Percentiles rank a stretch among this genome's conserved stretches.
phyloP scores from a whole-genome alignment of 1,140 invertebrate species.

The Scaptomyza pallida region DNA sequence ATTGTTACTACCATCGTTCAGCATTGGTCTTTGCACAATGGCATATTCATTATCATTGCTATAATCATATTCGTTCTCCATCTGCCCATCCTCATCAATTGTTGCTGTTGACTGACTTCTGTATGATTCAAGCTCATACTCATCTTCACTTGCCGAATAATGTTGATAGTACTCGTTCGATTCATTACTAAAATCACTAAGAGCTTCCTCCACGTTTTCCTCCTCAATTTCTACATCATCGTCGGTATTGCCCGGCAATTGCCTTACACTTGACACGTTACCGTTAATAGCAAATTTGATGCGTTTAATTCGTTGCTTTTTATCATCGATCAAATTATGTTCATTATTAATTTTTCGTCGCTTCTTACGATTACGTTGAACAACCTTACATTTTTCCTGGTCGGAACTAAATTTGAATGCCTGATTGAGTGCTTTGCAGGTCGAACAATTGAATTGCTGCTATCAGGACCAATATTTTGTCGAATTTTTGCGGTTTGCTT shows the following conservation, averaged over 20 bases:
- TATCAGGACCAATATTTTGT: conserved; percentile 21
- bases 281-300: conserved; percentile 61
- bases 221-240: conserved; percentile 20
- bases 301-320: conserved; percentile 48
- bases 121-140: conserved; percentile 18
- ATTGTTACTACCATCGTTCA: conserved; percentile 28
- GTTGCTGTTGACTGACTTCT: conserved; percentile 21
- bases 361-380: conserved; percentile 48
- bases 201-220: too few species aligned
- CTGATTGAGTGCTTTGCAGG: conserved; percentile 37
- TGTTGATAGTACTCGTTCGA: too few species aligned
- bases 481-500: neutral
- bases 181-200: too few species aligned
- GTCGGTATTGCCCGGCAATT: conserved; percentile 36
- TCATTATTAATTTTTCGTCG: conserved; percentile 28
- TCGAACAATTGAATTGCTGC: conserved; percentile 45
- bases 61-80: conserved; percentile 35
- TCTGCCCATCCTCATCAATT: conserved; percentile 27
- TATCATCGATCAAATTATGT: neutral
- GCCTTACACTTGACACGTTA: neutral
- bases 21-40: conserved; percentile 49
- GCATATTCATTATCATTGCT: conserved; percentile 56
- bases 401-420: neutral
- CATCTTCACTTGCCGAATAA: neutral
- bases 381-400: conserved; percentile 5